Evolutionary conservation across 2,113 vertebrate genomes (phyloP), one percentile per base, ranked within the genome.

Genomic region (Lasiurus cinereus): DNA sequence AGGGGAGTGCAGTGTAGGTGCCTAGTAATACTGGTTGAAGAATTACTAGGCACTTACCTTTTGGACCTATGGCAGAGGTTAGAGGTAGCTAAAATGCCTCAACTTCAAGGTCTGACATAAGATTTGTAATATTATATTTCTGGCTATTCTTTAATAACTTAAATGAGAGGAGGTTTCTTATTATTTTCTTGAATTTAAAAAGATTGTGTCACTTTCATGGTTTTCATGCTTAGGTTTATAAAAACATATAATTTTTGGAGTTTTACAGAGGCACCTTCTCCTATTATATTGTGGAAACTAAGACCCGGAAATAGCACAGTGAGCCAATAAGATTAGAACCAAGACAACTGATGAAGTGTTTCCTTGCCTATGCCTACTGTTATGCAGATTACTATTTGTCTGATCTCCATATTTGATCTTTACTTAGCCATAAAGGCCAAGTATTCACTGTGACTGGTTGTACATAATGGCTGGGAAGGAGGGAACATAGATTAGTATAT

Each of bases 161-260:
- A 83, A 70, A 59, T 70, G 6, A 74, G 70, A 9, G 5, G 7
- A 77, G n/a, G 0, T 13, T 72, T 95, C 59, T 74, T 85, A 56
- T 50, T 67, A 62, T 72, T 91, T 27, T 46, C 21, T 56, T 94
- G 83, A 89, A 69, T 27, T 76, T 85, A 76, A 69, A 93, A 93
- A 56, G 29, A 48, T 39, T 39, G 7, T 56, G 8, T 50, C 77
- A 74, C 50, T 33, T 39, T 89, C 13, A 6, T 39, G 29, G 36
- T 77, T 33, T 31, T 8, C 67, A 36, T 67, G 36, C n/a, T 86
- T 64, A 21, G 21, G 54, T 52, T 50, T 62, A 19, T 73, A 91
- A 80, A 39, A 50, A 36, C 5, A 0, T 39, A 46, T 24, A 15
- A 22, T 59, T 94, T 94, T 70, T 56, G 46, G 46, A 92, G 24